These are phyloP conservation scores for Zaprionus tsacasi DNA, from an alignment of 1,140 invertebrate genomes.

Conservation along the genomic window DNA sequence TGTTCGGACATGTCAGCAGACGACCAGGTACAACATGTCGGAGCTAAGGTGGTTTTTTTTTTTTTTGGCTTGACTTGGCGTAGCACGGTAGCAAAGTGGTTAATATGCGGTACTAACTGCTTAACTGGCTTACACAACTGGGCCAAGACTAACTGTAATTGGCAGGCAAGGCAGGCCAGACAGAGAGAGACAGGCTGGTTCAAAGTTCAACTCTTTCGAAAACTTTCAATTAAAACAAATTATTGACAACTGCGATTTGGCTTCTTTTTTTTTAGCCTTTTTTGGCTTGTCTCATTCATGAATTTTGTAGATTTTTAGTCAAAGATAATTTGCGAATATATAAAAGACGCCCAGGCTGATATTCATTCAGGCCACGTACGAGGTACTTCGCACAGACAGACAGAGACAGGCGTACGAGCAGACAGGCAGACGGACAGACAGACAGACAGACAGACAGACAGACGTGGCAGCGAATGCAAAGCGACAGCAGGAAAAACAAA, in stretches of 20 bases:
- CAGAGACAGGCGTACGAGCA: too few species aligned
- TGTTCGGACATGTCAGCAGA: slow-evolving; percentile 49
- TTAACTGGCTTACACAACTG: slow-evolving; percentile 1
- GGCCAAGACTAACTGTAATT: slow-evolving; percentile 7
- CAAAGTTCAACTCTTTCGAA: slow-evolving; percentile 6
- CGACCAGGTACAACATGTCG: not conserved
- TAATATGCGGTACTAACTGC: not conserved
- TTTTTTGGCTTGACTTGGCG: not conserved
- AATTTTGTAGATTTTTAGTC: slow-evolving; percentile 71
- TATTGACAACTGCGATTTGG: slow-evolving; percentile 24
- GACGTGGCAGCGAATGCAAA: slow-evolving; percentile 44
- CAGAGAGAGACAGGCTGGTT: not conserved
- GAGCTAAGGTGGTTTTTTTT: not conserved
- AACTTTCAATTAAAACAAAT: slow-evolving; percentile 25
- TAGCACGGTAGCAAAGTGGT: slow-evolving; percentile 29
- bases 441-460: not conserved
- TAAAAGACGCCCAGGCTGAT: slow-evolving; percentile 41
- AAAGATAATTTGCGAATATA: slow-evolving; percentile 67
- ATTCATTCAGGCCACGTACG: slow-evolving; percentile 77
- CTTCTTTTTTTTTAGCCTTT: not conserved
- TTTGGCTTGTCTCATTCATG: slow-evolving; percentile 64
- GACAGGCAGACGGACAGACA: not conserved
- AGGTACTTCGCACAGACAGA: slow-evolving; percentile 40
- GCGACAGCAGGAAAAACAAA: slow-evolving; percentile 46
- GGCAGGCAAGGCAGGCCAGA: not conserved